These are phyloP conservation scores for Agrotis clavis DNA, from an alignment of 2,888 invertebrate genomes.

Conservation along the genomic window DNA sequence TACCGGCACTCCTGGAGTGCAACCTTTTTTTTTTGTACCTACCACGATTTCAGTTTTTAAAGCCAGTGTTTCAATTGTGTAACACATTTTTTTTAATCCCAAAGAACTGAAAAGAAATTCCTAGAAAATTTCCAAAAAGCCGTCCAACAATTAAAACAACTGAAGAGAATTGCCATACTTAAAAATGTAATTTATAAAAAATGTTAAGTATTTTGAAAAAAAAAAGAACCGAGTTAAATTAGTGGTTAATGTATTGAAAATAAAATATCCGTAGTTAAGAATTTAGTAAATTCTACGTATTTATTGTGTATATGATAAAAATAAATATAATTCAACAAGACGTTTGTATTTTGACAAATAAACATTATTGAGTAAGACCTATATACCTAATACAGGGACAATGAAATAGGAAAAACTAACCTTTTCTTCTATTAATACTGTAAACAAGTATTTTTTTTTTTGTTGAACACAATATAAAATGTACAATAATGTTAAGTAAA, in stretches of 20 bases:
- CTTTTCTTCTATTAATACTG: not conserved
- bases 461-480: slow-evolving; percentile 36
- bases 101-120: not conserved
- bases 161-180: too few species aligned
- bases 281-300: not conserved
- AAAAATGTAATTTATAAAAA: too few species aligned
- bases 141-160: rapidly evolving
- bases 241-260: not conserved
- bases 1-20: too few species aligned
- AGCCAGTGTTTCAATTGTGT: too few species aligned
- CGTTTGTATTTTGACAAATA: not conserved
- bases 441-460: not conserved
- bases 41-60: too few species aligned
- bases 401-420: not conserved
- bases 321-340: not conserved
- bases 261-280: not conserved
- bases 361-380: slow-evolving; percentile 1
- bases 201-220: not conserved
- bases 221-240: not conserved
- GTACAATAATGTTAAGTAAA: slow-evolving; percentile 53
- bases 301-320: not conserved
- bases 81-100: too few species aligned
- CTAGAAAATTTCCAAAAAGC: not conserved
- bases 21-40: too few species aligned
- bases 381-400: slow-evolving; percentile 30